Conservation (phyloP, 2,113 vertebrate genomes). For the Morone saxatilis region DNA sequence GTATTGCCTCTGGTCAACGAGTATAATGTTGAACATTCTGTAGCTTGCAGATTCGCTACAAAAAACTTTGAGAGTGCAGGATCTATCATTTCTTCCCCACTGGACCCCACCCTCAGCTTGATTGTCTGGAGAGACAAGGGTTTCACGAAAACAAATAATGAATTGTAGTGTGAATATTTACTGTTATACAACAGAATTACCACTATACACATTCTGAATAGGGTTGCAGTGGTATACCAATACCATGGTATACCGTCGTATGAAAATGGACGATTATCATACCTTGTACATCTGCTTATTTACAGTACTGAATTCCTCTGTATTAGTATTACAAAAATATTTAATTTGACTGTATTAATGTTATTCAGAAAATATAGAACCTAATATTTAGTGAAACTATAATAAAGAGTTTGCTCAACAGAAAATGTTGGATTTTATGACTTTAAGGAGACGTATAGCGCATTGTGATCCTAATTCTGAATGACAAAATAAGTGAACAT, state of each 20-base stretch:
- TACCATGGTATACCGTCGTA: too few species aligned
- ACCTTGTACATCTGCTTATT: too few species aligned
- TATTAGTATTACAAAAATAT: too few species aligned
- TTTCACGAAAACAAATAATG: conserved; percentile 9
- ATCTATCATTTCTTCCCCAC: conserved; percentile 11
- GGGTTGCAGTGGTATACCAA: too few species aligned
- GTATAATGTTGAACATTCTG: background rate
- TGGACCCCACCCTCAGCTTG: background rate
- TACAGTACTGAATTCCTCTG: too few species aligned
- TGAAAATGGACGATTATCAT: too few species aligned
- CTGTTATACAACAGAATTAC: background rate
- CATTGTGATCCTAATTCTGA: background rate
- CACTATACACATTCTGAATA: background rate
- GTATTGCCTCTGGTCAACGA: background rate
- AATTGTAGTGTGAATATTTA: background rate
- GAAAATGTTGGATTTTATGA: too few species aligned
- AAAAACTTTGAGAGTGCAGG: background rate
- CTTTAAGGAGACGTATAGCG: too few species aligned
- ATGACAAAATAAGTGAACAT: background rate
- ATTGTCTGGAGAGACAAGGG: conserved; percentile 4
- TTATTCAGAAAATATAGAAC: too few species aligned
- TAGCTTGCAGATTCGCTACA: background rate
- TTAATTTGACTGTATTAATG: too few species aligned
- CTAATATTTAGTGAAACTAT: too few species aligned
- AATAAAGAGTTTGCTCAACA: too few species aligned